These are phyloP conservation scores for Drusus annulatus DNA, from an alignment of 1,140 invertebrate species.

Conservation along the genomic window DNA sequence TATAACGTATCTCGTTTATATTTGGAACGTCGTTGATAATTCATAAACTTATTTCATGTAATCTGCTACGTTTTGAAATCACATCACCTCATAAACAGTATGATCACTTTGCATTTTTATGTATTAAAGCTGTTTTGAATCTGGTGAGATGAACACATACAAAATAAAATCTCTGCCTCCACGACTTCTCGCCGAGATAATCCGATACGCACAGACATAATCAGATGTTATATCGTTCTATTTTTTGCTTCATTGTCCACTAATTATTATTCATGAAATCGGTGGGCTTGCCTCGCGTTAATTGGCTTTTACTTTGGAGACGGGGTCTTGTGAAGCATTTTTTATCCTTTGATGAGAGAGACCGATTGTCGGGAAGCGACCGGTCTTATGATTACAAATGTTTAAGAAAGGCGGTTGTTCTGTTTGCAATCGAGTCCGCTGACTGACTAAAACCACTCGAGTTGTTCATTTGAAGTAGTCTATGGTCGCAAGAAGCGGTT, in stretches of 20 bases:
- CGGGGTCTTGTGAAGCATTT: background rate
- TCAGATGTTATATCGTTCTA: too few relatives aligned
- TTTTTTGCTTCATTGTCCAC: background rate
- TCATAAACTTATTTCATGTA: too few relatives aligned
- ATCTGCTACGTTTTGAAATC: too few relatives aligned
- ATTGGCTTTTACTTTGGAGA: conserved; percentile 32
- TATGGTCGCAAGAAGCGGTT: background rate
- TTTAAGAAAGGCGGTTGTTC: conserved; percentile 23
- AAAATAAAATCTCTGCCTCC: too few relatives aligned
- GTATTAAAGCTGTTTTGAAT: too few relatives aligned
- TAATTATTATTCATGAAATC: conserved; percentile 31
- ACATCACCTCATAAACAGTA: too few relatives aligned
- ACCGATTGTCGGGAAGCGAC: conserved; percentile 6
- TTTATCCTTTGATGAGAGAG: conserved; percentile 6
- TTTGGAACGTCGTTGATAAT: too few relatives aligned
- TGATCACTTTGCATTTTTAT: too few relatives aligned
- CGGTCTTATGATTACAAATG: conserved; percentile 29
- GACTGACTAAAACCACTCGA: conserved; percentile 10
- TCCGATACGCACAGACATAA: too few relatives aligned
- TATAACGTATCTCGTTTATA: too few relatives aligned
- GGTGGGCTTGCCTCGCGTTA: conserved; percentile 17
- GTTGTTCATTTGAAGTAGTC: conserved; percentile 12
- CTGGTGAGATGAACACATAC: too few relatives aligned
- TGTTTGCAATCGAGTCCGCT: conserved; percentile 18
- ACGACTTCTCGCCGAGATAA: too few relatives aligned